Conservation (phyloP, 2,797 vertebrate species). For the Pachyuromys duprasi region DNA sequence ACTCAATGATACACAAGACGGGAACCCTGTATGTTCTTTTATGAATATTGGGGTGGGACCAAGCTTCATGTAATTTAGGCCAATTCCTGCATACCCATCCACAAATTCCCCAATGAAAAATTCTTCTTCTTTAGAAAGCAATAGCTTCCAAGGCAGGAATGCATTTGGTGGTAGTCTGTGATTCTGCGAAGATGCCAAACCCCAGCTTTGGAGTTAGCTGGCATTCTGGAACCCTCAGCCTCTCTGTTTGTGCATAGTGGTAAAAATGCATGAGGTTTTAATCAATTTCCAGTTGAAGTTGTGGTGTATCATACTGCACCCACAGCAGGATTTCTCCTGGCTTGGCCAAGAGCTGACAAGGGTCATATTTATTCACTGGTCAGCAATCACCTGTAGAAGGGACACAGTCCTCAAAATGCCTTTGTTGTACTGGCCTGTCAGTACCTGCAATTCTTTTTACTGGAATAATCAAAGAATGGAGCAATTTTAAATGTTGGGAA, state of each 20-base stretch:
- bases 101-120: not conserved
- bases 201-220: not conserved
- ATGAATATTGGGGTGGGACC: slow-evolving; percentile 16
- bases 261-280: not conserved
- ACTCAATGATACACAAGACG: slow-evolving; percentile 31
- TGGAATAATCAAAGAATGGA: not conserved
- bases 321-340: not conserved
- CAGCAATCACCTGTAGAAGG: not conserved
- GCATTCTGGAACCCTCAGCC: slow-evolving; percentile 7
- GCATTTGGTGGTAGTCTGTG: not conserved
- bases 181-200: not conserved
- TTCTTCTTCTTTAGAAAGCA: slow-evolving; percentile 26
- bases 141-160: not conserved
- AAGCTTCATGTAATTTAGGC: slow-evolving; percentile 10
- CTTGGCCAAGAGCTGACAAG: not conserved
- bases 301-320: not conserved
- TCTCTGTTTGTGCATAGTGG: slow-evolving; percentile 13
- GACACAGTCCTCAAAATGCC: not conserved
- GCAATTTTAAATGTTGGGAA: slow-evolving; percentile 3
- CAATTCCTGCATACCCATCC: not conserved
- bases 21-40: not conserved
- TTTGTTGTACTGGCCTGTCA: not conserved
- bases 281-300: slow-evolving; percentile 33
- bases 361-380: slow-evolving; percentile 5
- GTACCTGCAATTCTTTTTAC: not conserved